phyloP scores from a whole-genome alignment of 2,797 vertebrate species.

The Cyprinella venusta region DNA sequence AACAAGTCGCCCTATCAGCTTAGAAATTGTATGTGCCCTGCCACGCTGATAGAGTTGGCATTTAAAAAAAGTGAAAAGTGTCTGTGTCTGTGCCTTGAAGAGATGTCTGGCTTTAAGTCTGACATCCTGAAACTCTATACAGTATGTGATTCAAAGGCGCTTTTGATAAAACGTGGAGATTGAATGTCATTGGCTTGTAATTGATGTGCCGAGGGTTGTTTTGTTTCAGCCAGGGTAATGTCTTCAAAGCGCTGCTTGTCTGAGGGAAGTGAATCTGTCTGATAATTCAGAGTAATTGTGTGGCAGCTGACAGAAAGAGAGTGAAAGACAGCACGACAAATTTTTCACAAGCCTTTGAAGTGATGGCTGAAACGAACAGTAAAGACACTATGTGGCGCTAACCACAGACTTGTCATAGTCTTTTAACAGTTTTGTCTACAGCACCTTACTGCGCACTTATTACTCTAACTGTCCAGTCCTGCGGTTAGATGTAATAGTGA shows the following conservation, averaged over 20 bases:
- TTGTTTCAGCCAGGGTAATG: constrained; percentile 32
- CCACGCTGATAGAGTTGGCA: constrained; percentile 11
- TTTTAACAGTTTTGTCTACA: constrained; percentile 8
- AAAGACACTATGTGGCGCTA: constrained; percentile 3
- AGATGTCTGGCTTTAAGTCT: constrained; percentile 54
- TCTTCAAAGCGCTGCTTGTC: constrained; percentile 46
- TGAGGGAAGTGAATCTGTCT: constrained; percentile 52
- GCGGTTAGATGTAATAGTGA: not conserved
- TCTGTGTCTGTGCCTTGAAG: constrained; percentile 39
- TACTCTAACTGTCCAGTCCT: not conserved
- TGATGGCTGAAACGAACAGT: constrained; percentile 22
- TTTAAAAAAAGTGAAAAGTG: constrained; percentile 1
- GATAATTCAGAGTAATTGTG: constrained; percentile 58
- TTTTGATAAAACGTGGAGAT: constrained; percentile 56
- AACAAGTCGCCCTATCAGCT: constrained; percentile 43
- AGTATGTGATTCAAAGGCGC: constrained; percentile 47
- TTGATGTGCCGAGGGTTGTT: constrained; percentile 53
- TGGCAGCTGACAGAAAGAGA: constrained; percentile 37
- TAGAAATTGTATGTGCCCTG: not conserved
- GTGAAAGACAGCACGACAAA: constrained; percentile 29
- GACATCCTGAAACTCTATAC: constrained; percentile 54
- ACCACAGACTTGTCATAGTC: not conserved
- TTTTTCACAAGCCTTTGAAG: constrained; percentile 38
- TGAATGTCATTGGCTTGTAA: constrained; percentile 55
- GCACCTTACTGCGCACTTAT: not conserved